Base-by-base conservation (phyloP, 2,113 vertebrate species). In the Chionomys nivalis region DNA sequence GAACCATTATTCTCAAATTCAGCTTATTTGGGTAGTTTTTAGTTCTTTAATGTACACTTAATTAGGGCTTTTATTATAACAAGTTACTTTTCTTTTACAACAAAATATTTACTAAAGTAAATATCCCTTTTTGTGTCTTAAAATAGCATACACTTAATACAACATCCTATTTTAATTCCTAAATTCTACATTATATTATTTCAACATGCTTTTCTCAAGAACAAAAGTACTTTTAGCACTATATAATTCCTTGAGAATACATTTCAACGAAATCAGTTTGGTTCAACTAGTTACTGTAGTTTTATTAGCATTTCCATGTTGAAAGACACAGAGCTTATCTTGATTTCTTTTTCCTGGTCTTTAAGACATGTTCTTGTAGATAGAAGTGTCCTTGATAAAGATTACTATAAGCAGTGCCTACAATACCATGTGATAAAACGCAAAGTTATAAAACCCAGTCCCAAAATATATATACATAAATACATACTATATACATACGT, bases 81-180 rank as follows among this genome's bases (percentile, higher is more conserved):
- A 87, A 94, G 81, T 39, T 55, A 55, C 7, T 92, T 88, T 93
- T 70, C 17, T 14, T 63, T 89, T 33, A n/a, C 65, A 89, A 85
- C 3, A 86, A 94, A 70, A 42, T 33, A 7, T 81, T 89, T 90
- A 88, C 31, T 89, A 23, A 91, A 94, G 4, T 61, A 91, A 70
- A 77, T 13, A 0, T 58, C 39, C 11, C 11, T 90, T 83, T 36
- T 87, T 91, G 31, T 94, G n/a, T 58, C 3, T 93, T 26, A 82
- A 90, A 75, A 49, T 17, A 91, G 26, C 13, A 75, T 3, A 81
- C 76, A 58, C 70, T 91, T 78, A 63, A 93, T 94, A 94, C 39
- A 33, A 8, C 4, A 31, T 77, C 4, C 72, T 58, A 73, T 49
- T 24, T 24, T 3, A 90, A 44, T 85, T 94, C 3, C 7, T 9